Evolutionary conservation across 1,140 invertebrate species (phyloP), one percentile per base, ranked within the genome.

Genomic region (Drosophila nikananu): DNA sequence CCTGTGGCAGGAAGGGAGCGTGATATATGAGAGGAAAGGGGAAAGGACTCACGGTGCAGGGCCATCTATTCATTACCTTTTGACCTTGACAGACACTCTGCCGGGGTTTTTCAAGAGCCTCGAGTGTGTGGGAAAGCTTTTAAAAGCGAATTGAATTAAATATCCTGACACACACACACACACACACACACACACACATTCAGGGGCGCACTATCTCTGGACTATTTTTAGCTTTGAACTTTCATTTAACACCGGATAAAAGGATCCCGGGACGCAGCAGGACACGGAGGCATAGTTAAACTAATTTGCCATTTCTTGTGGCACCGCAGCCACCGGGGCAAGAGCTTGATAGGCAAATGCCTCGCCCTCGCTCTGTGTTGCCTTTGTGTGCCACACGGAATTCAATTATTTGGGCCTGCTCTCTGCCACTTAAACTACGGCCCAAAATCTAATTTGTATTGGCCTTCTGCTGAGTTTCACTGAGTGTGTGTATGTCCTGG

Each of bases 361-460:
- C 49, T 0, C 7, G 21, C 3, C 8, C 21, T 2, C 41, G 2
- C 12, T 0, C 42, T 13, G 10, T 21, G 10, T 17, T 15, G 46
- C 46, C 46, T 60, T 57, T 68, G 74, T 68, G 74, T 77, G 55
- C 35, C 42, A 60, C 60, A 62, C 42, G 62, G 66, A 80, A 84
- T 71, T 87, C 60, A 67, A 66, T 81, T 81, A 66, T 57, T 55
- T 64, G 46, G 46, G 25, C 9, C 44, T 71, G 39, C 64, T 64
- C 49, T 58, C 52, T 46, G 54, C 71, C 44, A 51, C 64, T 66
- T 77, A 60, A 72, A 71, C 70, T 59, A 41, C 13, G 42, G 30
- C 42, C 64, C 41, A 66, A 79, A 79, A 83, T 80, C 80, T 66
- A 86, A 86, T 86, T 83, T 83, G 60, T 64, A 52, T 68, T 37